Evolutionary conservation across 2,113 vertebrate genomes (phyloP).

Genomic region (Procapra przewalskii): DNA sequence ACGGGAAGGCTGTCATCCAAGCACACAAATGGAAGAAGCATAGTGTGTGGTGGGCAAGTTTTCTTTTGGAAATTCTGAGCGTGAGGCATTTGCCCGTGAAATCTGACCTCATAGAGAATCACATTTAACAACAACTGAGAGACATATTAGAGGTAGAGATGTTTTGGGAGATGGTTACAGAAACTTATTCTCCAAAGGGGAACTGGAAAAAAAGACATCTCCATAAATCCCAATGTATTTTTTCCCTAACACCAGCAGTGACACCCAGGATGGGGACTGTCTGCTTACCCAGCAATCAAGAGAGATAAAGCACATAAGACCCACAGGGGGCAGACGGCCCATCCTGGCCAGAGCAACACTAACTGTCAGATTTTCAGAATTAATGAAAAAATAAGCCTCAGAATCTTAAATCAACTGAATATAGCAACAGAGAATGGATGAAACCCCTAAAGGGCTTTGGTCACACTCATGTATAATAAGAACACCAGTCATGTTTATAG

Average conservation of each 20-base stretch:
- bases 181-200: background rate
- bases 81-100: background rate
- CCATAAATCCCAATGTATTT: background rate
- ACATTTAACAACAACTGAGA: background rate
- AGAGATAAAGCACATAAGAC: background rate
- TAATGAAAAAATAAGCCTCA: slow-evolving; percentile 68
- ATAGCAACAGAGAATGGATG: background rate
- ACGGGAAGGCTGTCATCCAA: background rate
- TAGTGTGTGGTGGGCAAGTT: background rate
- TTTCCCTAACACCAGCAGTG: background rate
- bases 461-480: slow-evolving; percentile 58
- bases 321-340: background rate
- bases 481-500: slow-evolving; percentile 40
- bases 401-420: slow-evolving; percentile 48
- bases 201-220: background rate
- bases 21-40: background rate
- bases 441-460: slow-evolving; percentile 36
- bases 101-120: background rate
- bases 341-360: background rate
- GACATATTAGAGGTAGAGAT: background rate
- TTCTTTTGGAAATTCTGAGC: background rate
- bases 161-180: background rate
- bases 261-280: background rate
- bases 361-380: slow-evolving; percentile 27
- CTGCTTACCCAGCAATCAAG: background rate